Evolutionary conservation across 30 jellyfish, hydroid and myxozoan species (phyloP), one percentile per base, ranked within the genome.

Genomic region (Hydractinia symbiolongicarpus): DNA sequence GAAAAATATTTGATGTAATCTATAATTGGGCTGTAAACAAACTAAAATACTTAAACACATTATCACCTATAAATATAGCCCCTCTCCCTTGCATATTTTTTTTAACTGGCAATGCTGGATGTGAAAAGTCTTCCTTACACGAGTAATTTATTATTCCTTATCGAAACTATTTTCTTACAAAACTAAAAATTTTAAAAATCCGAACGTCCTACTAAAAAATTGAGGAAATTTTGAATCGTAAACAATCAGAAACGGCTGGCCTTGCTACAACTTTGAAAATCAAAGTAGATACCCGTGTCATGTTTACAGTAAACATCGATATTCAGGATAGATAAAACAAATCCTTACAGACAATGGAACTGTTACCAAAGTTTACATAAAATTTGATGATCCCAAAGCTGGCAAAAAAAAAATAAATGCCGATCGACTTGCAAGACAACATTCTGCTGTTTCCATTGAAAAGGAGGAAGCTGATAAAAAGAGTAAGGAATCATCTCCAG

Each of bases 241-340:
- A 73, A 15, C 82, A 73, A 51, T 16, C 67, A 11, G 67, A 73
- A 44, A 73, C 82, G n/a, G 50, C 76, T 73, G 82, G 82, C n/a
- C 54, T 73, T 9, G 73, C 82, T 16, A 15, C n/a, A 20, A 73
- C 3, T 73, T 68, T 73, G 1, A 16, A 11, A 11, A 49, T 75
- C 50, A 75, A 75, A 75, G 62, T 75, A 5, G 83, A 57, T 75
- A 76, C 83, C 19, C 1, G 74, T 13, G 40, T 64, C 19, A 64
- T 64, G 88, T 71, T 80, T 1, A 80, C 88, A 13, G 44, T 19
- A 13, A 62, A 80, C 53, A 44, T 80, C 51, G 82, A 62, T 66
- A 80, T 80, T 61, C 81, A 61, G 49, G 88, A 61, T 66, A 80
- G 88, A 61, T 78, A 14, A 21, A 54, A 15, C 8, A 55, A 6